Conservation (phyloP, 2,888 invertebrate genomes). For the Frankliniella intonsa region DNA sequence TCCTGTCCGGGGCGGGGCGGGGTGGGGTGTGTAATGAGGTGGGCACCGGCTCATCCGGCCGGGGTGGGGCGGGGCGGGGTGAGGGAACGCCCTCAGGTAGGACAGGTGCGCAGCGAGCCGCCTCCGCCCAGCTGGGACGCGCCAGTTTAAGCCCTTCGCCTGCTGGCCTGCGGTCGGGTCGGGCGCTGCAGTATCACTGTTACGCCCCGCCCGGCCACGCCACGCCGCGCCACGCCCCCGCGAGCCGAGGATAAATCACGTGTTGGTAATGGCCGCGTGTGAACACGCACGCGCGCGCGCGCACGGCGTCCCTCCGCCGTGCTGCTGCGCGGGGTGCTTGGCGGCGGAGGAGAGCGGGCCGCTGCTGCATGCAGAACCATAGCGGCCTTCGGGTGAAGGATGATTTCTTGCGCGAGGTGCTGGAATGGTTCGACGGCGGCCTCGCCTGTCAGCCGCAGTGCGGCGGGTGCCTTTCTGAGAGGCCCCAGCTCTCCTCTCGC, state of each 20-base stretch:
- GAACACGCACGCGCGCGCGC: background rate
- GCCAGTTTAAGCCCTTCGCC: background rate
- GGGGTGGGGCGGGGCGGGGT: background rate
- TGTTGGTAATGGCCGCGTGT: background rate
- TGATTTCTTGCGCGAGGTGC: no score
- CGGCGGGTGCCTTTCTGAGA: background rate
- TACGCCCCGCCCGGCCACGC: background rate
- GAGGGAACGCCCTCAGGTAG: background rate
- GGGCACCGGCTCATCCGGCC: background rate
- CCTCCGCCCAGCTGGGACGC: background rate
- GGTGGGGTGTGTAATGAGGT: background rate
- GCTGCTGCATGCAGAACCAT: no score
- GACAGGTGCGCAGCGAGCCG: background rate
- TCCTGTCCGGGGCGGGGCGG: background rate
- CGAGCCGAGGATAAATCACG: background rate
- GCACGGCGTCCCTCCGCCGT: no score
- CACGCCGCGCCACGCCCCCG: background rate
- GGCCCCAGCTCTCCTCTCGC: background rate
- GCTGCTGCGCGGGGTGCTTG: no score
- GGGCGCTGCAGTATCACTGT: no score
- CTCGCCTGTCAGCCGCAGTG: no score
- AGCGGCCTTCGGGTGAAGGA: no score
- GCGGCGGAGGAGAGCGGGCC: no score
- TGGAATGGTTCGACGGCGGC: no score
- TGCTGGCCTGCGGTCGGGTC: background rate